phyloP scores from a whole-genome alignment of 2,797 vertebrate genomes.

The Pygocentrus nattereri region DNA sequence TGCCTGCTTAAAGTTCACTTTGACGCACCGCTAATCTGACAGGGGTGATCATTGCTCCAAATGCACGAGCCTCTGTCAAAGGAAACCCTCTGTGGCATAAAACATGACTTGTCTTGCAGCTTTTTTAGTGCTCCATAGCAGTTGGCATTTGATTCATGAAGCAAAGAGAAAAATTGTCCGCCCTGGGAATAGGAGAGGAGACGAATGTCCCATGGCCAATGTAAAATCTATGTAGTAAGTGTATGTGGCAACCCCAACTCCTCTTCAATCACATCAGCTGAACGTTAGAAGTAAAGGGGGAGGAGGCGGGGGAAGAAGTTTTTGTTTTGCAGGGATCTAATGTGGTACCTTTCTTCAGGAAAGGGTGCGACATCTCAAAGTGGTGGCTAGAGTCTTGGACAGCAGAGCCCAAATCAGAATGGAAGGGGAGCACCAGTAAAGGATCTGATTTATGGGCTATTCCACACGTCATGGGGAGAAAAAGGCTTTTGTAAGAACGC shows the following conservation, averaged over 20 bases:
- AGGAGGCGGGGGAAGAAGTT: slow-evolving; percentile 27
- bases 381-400: slow-evolving; percentile 49
- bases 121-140: slow-evolving; percentile 53
- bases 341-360: slow-evolving; percentile 57
- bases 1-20: slow-evolving; percentile 38
- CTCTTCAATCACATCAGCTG: slow-evolving; percentile 62
- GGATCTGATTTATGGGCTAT: slow-evolving; percentile 77
- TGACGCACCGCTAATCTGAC: slow-evolving; percentile 41
- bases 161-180: slow-evolving; percentile 62
- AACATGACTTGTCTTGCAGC: slow-evolving; percentile 40
- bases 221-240: slow-evolving; percentile 61
- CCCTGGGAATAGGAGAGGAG: slow-evolving; percentile 67
- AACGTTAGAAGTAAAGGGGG: slow-evolving; percentile 38
- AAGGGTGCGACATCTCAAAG: slow-evolving; percentile 15
- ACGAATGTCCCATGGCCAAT: slow-evolving; percentile 39
- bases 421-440: slow-evolving; percentile 49
- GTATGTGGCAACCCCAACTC: slow-evolving; percentile 32
- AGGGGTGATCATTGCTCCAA: slow-evolving; percentile 59
- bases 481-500: slow-evolving; percentile 74
- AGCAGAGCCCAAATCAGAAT: slow-evolving; percentile 51
- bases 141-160: slow-evolving; percentile 76
- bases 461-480: slow-evolving; percentile 61
- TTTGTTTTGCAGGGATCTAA: slow-evolving; percentile 55
- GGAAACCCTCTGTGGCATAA: slow-evolving; percentile 44
- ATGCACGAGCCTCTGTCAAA: slow-evolving; percentile 65